Conservation (phyloP, 2,797 vertebrate species). For the Pseudochirops cupreus region DNA sequence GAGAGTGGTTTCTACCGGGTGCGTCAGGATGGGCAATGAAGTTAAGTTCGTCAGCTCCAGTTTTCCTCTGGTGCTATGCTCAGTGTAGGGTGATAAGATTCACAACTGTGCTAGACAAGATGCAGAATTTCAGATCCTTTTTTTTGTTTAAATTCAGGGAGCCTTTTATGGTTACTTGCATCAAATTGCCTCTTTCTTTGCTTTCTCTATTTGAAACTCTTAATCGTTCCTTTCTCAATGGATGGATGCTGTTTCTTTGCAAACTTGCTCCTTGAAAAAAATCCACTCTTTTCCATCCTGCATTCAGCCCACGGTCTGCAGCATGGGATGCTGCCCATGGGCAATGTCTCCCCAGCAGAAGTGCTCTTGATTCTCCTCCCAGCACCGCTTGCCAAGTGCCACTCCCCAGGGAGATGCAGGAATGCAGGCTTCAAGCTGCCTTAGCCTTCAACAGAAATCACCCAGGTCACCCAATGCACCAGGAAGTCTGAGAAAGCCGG, state of each 20-base stretch:
- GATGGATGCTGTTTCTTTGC: background rate
- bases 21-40: background rate
- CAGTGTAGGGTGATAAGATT: background rate
- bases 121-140: background rate
- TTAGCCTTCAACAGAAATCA: background rate
- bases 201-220: background rate
- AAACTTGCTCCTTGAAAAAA: background rate
- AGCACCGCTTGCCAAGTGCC: background rate
- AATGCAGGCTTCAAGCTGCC: background rate
- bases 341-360: background rate
- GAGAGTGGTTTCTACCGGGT: background rate
- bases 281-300: background rate
- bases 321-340: background rate
- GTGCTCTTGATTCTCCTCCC: background rate
- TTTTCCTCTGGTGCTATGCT: background rate
- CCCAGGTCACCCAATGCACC: background rate
- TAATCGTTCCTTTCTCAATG: background rate
- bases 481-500: slow-evolving; percentile 2
- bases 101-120: background rate
- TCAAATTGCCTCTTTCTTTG: background rate
- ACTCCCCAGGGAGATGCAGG: slow-evolving; percentile 47
- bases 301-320: background rate
- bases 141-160: background rate
- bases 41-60: background rate
- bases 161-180: slow-evolving; percentile 15